Conservation (phyloP, 1,140 invertebrate genomes). For the Bombus impatiens region DNA sequence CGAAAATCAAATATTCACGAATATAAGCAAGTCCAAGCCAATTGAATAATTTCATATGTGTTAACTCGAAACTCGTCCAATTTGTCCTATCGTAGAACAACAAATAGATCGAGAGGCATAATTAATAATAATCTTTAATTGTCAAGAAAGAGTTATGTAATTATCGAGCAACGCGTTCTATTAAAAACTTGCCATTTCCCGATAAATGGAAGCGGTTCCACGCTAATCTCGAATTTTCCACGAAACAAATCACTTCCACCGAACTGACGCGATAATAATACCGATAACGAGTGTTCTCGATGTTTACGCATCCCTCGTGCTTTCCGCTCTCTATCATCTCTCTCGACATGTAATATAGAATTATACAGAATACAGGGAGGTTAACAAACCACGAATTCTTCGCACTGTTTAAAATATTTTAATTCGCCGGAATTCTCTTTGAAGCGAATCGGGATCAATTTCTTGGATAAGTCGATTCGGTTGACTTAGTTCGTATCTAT, state of each 20-base stretch:
- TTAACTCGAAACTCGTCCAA: not conserved
- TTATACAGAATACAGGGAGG: not conserved
- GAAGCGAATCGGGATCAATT: not conserved
- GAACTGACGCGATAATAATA: not conserved
- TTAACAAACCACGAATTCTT: conserved; percentile 1
- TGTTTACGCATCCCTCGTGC: not conserved
- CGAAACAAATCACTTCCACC: not conserved
- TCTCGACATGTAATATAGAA: not conserved
- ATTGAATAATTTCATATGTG: not conserved
- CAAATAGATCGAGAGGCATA: not conserved
- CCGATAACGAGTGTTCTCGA: not conserved
- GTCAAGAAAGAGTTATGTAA: not conserved
- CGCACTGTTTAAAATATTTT: not conserved
- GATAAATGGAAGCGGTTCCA: not conserved
- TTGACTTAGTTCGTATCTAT: not conserved
- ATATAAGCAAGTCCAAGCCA: not conserved
- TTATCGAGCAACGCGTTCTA: not conserved
- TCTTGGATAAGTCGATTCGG: not conserved
- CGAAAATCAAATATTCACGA: not conserved
- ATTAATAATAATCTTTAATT: too few relatives aligned
- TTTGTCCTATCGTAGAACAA: not conserved
- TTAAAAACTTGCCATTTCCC: not conserved
- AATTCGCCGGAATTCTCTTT: not conserved
- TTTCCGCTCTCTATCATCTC: not conserved
- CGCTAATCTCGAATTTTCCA: not conserved